Evolutionary conservation across 2,113 vertebrate species (phyloP).

Genomic region (Macquaria ambigua): DNA sequence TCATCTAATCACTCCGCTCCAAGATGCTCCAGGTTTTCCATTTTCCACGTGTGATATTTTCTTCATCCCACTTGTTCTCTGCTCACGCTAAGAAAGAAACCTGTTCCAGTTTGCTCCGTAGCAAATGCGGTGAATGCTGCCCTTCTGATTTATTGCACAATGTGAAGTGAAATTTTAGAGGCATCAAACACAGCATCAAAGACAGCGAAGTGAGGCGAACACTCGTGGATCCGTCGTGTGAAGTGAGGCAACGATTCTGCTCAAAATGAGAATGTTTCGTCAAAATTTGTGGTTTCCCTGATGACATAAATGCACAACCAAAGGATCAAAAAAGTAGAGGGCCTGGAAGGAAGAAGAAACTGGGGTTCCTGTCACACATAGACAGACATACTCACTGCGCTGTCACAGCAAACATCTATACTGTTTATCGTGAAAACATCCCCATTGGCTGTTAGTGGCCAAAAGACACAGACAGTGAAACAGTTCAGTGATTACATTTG

Average conservation of each 20-base stretch:
- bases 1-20: slow-evolving; percentile 33
- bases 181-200: slow-evolving; percentile 38
- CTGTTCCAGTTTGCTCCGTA: neutral
- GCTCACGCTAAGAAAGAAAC: slow-evolving; percentile 1
- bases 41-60: slow-evolving; percentile 38
- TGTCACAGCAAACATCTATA: neutral
- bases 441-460: neutral
- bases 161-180: slow-evolving; percentile 31
- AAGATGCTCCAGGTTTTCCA: slow-evolving; percentile 9
- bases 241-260: neutral
- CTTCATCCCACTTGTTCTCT: slow-evolving; percentile 23
- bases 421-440: neutral
- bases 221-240: neutral
- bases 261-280: slow-evolving; percentile 14
- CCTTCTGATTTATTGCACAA: slow-evolving; percentile 17
- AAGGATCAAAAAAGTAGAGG: neutral
- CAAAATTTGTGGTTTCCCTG: neutral
- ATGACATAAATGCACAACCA: slow-evolving; percentile 1
- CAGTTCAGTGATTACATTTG: slow-evolving; percentile 10
- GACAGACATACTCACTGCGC: neutral
- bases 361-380: neutral
- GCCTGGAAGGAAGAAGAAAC: neutral
- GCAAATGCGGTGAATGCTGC: slow-evolving; percentile 22
- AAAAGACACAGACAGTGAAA: slow-evolving; percentile 20
- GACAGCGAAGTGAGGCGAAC: slow-evolving; percentile 24